Evolutionary conservation across 1,140 invertebrate species (phyloP).

Genomic region (Pinna nobilis): DNA sequence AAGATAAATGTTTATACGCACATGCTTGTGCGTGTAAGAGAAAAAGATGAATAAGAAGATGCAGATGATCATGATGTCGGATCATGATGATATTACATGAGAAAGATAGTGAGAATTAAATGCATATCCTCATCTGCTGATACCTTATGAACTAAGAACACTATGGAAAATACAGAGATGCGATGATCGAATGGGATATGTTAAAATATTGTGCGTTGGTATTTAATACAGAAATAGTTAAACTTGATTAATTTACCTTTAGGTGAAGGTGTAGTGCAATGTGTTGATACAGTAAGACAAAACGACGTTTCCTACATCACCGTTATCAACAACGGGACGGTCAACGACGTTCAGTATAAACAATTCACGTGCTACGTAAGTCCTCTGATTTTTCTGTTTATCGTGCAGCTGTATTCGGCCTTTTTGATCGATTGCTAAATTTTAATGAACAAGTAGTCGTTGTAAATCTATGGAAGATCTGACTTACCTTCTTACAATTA

Average conservation of each 20-base stretch:
- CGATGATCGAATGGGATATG: background rate
- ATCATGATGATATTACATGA: too few species aligned
- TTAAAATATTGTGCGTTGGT: background rate
- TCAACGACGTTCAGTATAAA: slow-evolving; percentile 6
- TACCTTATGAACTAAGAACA: background rate
- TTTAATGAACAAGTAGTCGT: too few species aligned
- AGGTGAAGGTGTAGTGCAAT: slow-evolving; percentile 22
- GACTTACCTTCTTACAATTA: too few species aligned
- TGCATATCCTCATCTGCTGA: background rate
- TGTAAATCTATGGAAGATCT: too few species aligned
- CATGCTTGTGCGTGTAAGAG: too few species aligned
- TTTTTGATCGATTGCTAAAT: too few species aligned
- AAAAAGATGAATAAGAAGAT: too few species aligned
- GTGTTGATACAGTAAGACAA: slow-evolving; percentile 6
- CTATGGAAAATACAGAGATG: background rate
- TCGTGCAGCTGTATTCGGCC: too few species aligned
- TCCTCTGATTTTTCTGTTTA: background rate
- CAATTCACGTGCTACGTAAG: slow-evolving; percentile 34
- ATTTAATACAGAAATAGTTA: background rate
- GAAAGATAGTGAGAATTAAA: too few species aligned
- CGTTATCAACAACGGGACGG: slow-evolving; percentile 21
- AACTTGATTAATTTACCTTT: background rate
- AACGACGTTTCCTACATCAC: slow-evolving; percentile 7
- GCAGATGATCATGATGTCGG: too few species aligned
- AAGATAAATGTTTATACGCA: too few species aligned